Base-by-base conservation (phyloP, 2,888 invertebrate genomes). In the Thecophora atra region DNA sequence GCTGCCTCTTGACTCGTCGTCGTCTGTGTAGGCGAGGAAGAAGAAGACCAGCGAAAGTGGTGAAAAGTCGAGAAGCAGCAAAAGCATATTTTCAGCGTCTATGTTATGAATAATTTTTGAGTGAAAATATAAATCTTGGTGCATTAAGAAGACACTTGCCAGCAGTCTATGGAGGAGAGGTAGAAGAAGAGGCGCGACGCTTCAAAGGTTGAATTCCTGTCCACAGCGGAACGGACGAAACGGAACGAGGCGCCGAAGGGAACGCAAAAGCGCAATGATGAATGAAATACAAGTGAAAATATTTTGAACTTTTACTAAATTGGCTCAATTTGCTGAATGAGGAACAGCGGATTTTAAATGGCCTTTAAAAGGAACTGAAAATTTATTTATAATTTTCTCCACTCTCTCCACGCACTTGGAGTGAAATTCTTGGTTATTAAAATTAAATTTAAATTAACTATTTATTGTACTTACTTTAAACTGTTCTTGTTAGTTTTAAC, bases 21-120 rank as follows among this genome's bases (percentile, higher is more conserved):
- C n/a, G n/a, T n/a, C n/a, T n/a, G n/a, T n/a, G n/a, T n/a, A n/a
- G n/a, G n/a, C n/a, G n/a, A n/a, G n/a, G n/a, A n/a, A n/a, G n/a
- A n/a, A n/a, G n/a, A n/a, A n/a, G n/a, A n/a, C n/a, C n/a, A n/a
- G 37, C 56, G 21, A 24, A 56, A 21, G 13, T 56, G 21, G n/a
- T 3, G 37, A 37, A 28, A 28, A 3, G 30, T 17, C 28, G 51
- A 8, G n/a, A n/a, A 66, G 66, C 15, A 65, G 24, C 58, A 24
- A 28, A 65, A 70, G 60, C 72, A 68, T 66, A 69, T 63, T 72
- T 68, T 64, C 56, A 68, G 19, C 56, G 68, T 72, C 68, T 68
- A 63, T 56, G 47, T 7, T 69, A 64, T 69, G 68, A 68, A 62
- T 72, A 67, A 63, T 72, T 67, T 63, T 62, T 24, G 37, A 37